A percentile compares a stretch with the other conserved stretches of the same genome.
phyloP scores from a whole-genome alignment of 1,140 invertebrate species.

The Ceratitis capitata region DNA sequence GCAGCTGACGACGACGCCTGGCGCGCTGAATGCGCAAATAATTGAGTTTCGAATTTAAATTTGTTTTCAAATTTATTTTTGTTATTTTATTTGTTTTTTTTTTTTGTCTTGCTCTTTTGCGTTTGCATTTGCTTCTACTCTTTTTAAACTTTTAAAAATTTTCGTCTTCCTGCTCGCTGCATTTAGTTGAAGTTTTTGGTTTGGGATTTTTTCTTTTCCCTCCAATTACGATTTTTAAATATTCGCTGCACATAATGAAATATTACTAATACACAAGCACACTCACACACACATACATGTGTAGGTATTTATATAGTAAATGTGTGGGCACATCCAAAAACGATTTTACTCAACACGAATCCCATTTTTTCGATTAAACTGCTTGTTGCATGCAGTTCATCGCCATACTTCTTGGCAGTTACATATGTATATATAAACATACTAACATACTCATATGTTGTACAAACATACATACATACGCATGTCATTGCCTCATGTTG shows the following conservation, averaged over 20 bases:
- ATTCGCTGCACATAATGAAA: slow-evolving; percentile 37
- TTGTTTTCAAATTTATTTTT: slow-evolving; percentile 17
- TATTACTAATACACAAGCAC: background rate
- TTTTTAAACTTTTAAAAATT: background rate
- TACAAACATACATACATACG: too few species aligned
- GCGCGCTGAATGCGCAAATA: background rate
- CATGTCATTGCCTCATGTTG: slow-evolving; percentile 14
- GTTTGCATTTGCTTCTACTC: background rate
- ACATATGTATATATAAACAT: too few species aligned
- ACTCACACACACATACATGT: background rate
- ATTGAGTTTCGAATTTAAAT: slow-evolving; percentile 28
- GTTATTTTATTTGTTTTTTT: background rate
- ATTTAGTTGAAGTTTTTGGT: too few species aligned
- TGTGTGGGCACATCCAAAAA: slow-evolving; percentile 4
- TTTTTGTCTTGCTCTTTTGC: background rate
- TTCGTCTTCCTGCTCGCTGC: background rate
- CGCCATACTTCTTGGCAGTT: too few species aligned
- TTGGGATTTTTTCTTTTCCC: too few species aligned
- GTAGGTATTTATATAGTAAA: background rate
- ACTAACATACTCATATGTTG: too few species aligned
- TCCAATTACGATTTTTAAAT: background rate
- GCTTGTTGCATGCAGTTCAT: background rate
- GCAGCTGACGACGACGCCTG: background rate
- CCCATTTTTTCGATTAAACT: background rate
- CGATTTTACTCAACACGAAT: slow-evolving; percentile 25